Evolutionary conservation across 2,888 invertebrate species (phyloP), one percentile per base, ranked within the genome.

Genomic region (Cataglyphis rosenhaueri): DNA sequence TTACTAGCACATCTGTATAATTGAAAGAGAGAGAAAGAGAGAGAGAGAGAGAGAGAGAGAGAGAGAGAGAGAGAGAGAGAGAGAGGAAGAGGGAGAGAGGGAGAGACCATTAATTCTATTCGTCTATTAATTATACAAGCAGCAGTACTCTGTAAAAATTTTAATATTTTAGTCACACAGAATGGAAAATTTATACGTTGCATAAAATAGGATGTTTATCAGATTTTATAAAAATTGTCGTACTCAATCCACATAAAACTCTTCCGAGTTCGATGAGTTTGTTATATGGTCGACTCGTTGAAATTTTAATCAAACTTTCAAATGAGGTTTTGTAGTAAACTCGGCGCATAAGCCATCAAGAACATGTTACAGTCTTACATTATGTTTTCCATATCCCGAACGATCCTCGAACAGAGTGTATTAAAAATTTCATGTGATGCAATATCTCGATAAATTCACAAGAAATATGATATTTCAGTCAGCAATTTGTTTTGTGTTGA

Each of bases 281-380:
- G 87, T 86, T 84, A 84, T 71, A 85, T 32, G 75, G 79, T 64
- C 82, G 84, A 84, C 57, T 57, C 83, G 66, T 52, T 76, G 87
- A 88, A 88, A 90, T 88, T 89, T 89, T 89, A 90, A 90, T 90
- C 89, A 89, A 90, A 90, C 90, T 89, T 89, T 90, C 88, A 88
- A 89, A 90, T 88, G 88, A 90, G 85, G 61, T 89, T 89, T 76
- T 71, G 88, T 82, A 83, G 55, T 71, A 70, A 87, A 88, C 88
- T 82, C 83, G 55, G 65, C 68, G 64, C 86, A 88, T 84, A 86
- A 88, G 88, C 87, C 82, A 86, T 89, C 87, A 87, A 84, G 81
- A 84, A 86, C 86, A 78, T 83, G 83, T 89, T 86, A 85, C 88
- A 70, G 83, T 84, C 70, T 76, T 79, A 82, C 79, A 86, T 73